Evolutionary conservation across 2,113 vertebrate species (phyloP).

Genomic region (Eurypyga helias): DNA sequence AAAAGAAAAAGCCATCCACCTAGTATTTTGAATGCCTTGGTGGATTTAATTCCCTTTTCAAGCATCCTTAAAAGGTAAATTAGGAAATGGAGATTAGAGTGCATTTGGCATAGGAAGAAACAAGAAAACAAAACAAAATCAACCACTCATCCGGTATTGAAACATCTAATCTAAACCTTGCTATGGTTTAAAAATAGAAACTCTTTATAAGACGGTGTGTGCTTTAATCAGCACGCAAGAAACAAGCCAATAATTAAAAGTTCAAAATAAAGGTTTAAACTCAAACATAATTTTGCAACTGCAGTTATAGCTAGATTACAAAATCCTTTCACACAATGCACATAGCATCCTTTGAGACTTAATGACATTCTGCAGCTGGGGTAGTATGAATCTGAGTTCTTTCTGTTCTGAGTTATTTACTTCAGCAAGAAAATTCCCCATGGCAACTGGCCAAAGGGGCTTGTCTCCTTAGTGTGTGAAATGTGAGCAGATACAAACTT

Average conservation of each 20-base stretch:
- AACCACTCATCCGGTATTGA: background rate
- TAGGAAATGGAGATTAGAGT: slow-evolving; percentile 26
- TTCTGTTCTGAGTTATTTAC: slow-evolving; percentile 70
- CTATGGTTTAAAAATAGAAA: slow-evolving; percentile 40
- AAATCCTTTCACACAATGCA: slow-evolving; percentile 71
- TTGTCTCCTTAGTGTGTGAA: slow-evolving; percentile 60
- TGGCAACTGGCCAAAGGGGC: slow-evolving; percentile 65
- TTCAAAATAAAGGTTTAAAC: slow-evolving; percentile 49
- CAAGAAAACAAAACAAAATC: slow-evolving; percentile 31
- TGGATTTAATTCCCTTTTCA: slow-evolving; percentile 21
- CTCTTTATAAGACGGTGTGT: background rate
- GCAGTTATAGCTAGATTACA: slow-evolving; percentile 65
- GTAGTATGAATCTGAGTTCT: slow-evolving; percentile 61
- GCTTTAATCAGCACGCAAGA: slow-evolving; percentile 39
- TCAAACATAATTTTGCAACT: slow-evolving; percentile 64
- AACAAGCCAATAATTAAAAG: slow-evolving; percentile 24
- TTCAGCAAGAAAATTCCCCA: slow-evolving; percentile 68
- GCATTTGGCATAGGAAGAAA: slow-evolving; percentile 32
- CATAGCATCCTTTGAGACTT: slow-evolving; percentile 74
- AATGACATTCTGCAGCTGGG: slow-evolving; percentile 76
- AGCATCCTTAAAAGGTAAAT: slow-evolving; percentile 6
- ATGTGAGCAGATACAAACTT: slow-evolving; percentile 51
- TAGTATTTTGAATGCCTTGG: background rate
- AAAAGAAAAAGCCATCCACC: background rate
- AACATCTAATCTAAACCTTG: background rate